Conservation (phyloP, 2,888 invertebrate genomes). For the Drosophila robusta region DNA sequence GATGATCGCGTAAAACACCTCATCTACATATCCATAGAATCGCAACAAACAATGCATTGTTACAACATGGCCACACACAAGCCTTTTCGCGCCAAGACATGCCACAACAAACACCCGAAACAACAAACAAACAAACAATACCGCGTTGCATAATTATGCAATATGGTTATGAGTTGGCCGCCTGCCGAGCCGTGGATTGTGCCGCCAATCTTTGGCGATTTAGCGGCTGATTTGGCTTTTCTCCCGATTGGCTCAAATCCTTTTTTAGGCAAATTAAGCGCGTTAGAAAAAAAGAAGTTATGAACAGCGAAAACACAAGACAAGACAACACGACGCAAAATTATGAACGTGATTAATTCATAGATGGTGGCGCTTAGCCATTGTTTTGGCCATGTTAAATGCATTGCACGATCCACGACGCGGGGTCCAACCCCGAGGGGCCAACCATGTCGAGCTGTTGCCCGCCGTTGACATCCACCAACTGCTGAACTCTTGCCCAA, state of each 20-base stretch:
- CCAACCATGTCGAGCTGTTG: conserved; percentile 46
- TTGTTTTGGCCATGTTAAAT: conserved; percentile 67
- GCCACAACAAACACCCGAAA: conserved; percentile 65
- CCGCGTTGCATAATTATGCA: conserved; percentile 75
- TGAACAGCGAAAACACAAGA: conserved; percentile 45
- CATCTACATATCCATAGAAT: conserved; percentile 46
- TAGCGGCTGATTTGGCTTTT: conserved; percentile 47
- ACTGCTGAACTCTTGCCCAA: conserved; percentile 60
- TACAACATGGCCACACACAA: conserved; percentile 80
- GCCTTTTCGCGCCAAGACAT: conserved; percentile 74
- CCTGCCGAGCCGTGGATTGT: conserved; percentile 34
- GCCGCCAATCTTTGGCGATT: conserved; percentile 48
- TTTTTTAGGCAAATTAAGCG: conserved; percentile 78
- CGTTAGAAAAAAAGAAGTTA: conserved; percentile 54
- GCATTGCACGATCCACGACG: conserved; percentile 66
- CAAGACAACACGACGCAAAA: conserved; percentile 70
- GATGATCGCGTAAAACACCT: conserved; percentile 25
- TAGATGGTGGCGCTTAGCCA: conserved; percentile 81
- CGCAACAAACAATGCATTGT: conserved; percentile 69
- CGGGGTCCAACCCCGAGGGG: conserved; percentile 46
- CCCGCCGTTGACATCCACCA: conserved; percentile 71
- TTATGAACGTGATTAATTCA: conserved; percentile 82
- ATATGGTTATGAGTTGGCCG: conserved; percentile 49
- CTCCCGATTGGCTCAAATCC: conserved; percentile 54
- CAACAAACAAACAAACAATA: conserved; percentile 23